Evolutionary conservation across 2,888 invertebrate species (phyloP).

Genomic region (Keiferia lycopersicella): DNA sequence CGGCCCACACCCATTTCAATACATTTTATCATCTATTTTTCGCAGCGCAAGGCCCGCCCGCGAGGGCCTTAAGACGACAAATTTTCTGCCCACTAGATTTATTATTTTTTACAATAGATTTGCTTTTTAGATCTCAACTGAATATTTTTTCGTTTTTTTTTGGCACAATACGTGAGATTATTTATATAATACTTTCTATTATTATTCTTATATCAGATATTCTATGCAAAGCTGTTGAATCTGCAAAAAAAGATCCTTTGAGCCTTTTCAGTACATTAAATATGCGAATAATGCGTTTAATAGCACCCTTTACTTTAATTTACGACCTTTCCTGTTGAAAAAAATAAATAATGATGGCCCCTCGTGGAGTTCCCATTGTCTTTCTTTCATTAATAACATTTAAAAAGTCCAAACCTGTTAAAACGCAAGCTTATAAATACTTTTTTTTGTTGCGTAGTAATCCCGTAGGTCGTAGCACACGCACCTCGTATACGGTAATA

Average conservation of each 20-base stretch:
- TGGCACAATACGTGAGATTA: neutral
- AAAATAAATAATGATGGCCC: conserved; percentile 74
- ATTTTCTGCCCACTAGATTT: conserved; percentile 49
- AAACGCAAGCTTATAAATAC: neutral
- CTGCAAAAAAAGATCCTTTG: conserved; percentile 69
- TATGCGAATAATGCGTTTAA: conserved; percentile 79
- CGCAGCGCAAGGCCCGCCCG: conserved; percentile 56
- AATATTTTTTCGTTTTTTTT: neutral
- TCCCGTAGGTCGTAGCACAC: conserved; percentile 6
- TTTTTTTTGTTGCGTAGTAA: conserved; percentile 28
- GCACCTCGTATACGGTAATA: conserved; percentile 33
- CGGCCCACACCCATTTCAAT: conserved; percentile 79
- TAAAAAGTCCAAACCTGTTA: conserved; percentile 25
- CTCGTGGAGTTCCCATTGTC: conserved; percentile 65
- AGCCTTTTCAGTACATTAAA: conserved; percentile 78
- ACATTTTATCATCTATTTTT: conserved; percentile 81
- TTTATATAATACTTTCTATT: neutral
- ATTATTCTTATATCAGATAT: conserved; percentile 33
- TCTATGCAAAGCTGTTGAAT: conserved; percentile 72
- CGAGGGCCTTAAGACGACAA: conserved; percentile 47
- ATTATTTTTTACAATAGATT: conserved; percentile 43
- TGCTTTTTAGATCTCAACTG: conserved; percentile 34
- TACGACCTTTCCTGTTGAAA: conserved; percentile 68
- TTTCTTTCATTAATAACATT: conserved; percentile 58
- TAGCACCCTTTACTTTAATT: conserved; percentile 79